Base-by-base conservation (phyloP, 2,888 invertebrate species). In the Acanthopleura granulata region DNA sequence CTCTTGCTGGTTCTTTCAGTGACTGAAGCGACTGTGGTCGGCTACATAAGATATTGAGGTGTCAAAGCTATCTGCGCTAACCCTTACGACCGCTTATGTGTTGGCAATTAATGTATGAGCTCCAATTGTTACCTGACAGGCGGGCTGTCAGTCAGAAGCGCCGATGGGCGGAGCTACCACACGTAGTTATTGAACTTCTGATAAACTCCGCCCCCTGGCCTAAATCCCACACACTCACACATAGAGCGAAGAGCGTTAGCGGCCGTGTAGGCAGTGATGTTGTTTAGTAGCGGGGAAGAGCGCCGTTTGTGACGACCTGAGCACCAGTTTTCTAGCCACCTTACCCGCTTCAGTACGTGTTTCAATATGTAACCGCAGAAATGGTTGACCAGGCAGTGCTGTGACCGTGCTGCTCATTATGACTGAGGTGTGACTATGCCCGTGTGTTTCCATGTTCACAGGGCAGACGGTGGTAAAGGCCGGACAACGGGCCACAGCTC, bases 171-270 rank as follows among this genome's bases (percentile, higher is more conserved):
- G 57, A 57, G 57, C 22, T 57, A 4, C 22, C n/a, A 57, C 57
- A 57, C 57, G 57, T 57, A 18, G 57, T 57, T 57, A 57, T 57
- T 57, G 57, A 57, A 57, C 12, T 57, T 57, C 57, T 57, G 57
- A n/a, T 18, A 57, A 57, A 12, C 57, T 22, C 57, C 57, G 57
- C 57, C 57, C 12, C 12, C 22, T 57, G 57, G n/a, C 57, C 57
- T 57, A 57, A 57, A 57, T 57, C 57, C 3, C 57, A 57, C 57
- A n/a, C n/a, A 57, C 57, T n/a, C 57, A 57, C 57, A n/a, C n/a
- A 57, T 18, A 57, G 57, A n/a, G 57, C 22, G 22, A 12, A n/a
- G 57, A 57, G 22, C 57, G 22, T 57, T 57, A 57, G 57, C 57
- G 57, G 57, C 22, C 57, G 3, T 22, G n/a, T n/a, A 57, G 57